Conservation (phyloP, 2,113 vertebrate species). For the Austrofundulus limnaeus region DNA sequence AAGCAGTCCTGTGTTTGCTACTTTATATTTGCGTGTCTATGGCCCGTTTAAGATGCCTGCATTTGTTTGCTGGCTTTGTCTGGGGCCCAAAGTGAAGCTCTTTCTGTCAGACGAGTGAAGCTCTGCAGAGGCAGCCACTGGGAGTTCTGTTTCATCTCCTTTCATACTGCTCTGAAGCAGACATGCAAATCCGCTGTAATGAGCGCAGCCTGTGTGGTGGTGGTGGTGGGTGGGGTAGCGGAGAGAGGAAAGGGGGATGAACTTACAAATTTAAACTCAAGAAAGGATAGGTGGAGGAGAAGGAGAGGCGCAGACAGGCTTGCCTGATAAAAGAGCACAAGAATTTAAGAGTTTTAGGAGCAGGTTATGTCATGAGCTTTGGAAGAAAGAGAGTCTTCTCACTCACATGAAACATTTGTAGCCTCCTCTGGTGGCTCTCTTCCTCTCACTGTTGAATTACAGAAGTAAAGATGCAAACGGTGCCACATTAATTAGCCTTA, state of each 20-base stretch:
- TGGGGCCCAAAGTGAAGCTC: slow-evolving; percentile 72
- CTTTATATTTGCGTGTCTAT: slow-evolving; percentile 14
- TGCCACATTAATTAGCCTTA: slow-evolving; percentile 62
- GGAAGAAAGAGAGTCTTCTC: slow-evolving; percentile 56
- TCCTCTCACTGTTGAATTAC: slow-evolving; percentile 44
- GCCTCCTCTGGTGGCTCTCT: slow-evolving; percentile 44
- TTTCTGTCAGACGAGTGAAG: slow-evolving; percentile 75
- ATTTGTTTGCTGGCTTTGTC: slow-evolving; percentile 67
- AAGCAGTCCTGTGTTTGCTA: slow-evolving; percentile 38
- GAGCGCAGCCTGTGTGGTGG: slow-evolving; percentile 67
- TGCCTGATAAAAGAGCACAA: slow-evolving; percentile 37
- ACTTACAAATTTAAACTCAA: slow-evolving; percentile 68
- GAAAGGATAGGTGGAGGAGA: slow-evolving; percentile 45
- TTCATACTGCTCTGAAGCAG: slow-evolving; percentile 72
- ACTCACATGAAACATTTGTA: slow-evolving; percentile 72
- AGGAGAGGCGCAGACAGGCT: slow-evolving; percentile 47
- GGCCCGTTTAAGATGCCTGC: slow-evolving; percentile 61
- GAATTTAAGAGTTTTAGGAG: slow-evolving; percentile 44
- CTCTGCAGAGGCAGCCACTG: slow-evolving; percentile 73
- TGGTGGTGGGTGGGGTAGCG: slow-evolving; percentile 10
- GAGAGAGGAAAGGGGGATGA: slow-evolving; percentile 28
- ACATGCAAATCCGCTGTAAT: slow-evolving; percentile 81
- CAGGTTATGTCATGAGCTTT: slow-evolving; percentile 49
- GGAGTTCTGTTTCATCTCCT: slow-evolving; percentile 79
- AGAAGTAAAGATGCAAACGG: slow-evolving; percentile 58